A percentile compares a stretch with the other conserved stretches of the same genome.
Evolutionary conservation across 2,888 invertebrate species (phyloP).

Genomic region (Caenorhabditis afra): DNA sequence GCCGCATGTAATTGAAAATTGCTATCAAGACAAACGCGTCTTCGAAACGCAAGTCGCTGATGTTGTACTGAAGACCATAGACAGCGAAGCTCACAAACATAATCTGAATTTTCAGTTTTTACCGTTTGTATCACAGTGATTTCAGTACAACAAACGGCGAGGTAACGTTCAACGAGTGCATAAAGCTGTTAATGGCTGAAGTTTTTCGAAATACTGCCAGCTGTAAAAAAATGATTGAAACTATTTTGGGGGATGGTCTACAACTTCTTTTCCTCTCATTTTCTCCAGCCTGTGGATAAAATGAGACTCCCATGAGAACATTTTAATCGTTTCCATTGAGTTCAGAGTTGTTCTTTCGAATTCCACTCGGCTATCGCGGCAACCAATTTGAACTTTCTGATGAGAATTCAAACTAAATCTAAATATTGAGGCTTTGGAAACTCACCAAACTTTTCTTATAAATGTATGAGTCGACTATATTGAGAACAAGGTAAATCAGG

Average conservation of each 20-base stretch:
- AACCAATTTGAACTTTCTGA: constrained; percentile 55
- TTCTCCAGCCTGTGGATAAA: constrained; percentile 33
- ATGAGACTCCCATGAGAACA: constrained; percentile 57
- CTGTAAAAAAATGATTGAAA: constrained; percentile 14
- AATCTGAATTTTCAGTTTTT: constrained; percentile 31
- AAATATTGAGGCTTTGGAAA: neutral
- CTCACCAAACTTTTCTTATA: constrained; percentile 38
- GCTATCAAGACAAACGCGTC: constrained; percentile 62
- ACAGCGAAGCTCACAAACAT: constrained; percentile 51
- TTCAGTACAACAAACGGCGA: constrained; percentile 65
- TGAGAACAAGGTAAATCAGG: constrained; percentile 43
- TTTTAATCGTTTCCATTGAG: constrained; percentile 53
- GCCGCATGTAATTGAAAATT: constrained; percentile 64
- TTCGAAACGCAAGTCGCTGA: constrained; percentile 53
- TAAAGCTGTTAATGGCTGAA: constrained; percentile 47
- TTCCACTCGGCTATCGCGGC: constrained; percentile 57
- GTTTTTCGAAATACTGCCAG: constrained; percentile 41
- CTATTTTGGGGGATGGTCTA: too few species aligned
- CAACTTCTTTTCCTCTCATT: constrained; percentile 44
- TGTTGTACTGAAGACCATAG: constrained; percentile 43
- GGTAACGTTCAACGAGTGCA: constrained; percentile 61
- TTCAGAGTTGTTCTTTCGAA: constrained; percentile 57
- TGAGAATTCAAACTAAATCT: neutral
- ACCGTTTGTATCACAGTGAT: too few species aligned
- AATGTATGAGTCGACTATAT: constrained; percentile 52